These are phyloP conservation scores for Drosophila colorata DNA, from an alignment of 2,888 invertebrate species.

Conservation along the genomic window DNA sequence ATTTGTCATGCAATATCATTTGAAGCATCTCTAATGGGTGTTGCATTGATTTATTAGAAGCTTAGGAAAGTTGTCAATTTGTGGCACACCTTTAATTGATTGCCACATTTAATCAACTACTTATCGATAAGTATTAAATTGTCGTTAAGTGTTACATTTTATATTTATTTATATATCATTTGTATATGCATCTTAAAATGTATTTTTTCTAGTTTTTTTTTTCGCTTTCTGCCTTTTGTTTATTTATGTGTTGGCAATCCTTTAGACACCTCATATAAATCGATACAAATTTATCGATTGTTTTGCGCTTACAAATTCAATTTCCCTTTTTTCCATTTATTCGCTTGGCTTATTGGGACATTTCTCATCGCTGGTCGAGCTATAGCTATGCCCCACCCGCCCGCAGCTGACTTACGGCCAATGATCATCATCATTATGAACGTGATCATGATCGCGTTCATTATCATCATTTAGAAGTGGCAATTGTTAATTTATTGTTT, in stretches of 20 bases:
- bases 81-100: slow-evolving; percentile 30
- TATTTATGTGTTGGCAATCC: slow-evolving; percentile 3
- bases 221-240: neutral
- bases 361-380: slow-evolving; percentile 39
- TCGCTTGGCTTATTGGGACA: slow-evolving; percentile 31
- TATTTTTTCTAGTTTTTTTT: neutral
- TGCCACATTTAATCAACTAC: slow-evolving; percentile 12
- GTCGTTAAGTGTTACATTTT: slow-evolving; percentile 17
- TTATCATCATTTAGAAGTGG: slow-evolving; percentile 57
- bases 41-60: slow-evolving; percentile 45
- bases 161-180: neutral
- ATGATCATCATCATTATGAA: slow-evolving; percentile 4
- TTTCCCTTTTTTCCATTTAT: slow-evolving; percentile 50
- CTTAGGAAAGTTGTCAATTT: slow-evolving; percentile 40
- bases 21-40: slow-evolving; percentile 30
- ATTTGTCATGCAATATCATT: slow-evolving; percentile 46
- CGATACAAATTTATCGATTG: slow-evolving; percentile 52
- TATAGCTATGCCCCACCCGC: neutral
- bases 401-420: slow-evolving; percentile 5
- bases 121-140: slow-evolving; percentile 17
- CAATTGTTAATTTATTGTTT: slow-evolving; percentile 78
- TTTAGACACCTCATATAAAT: slow-evolving; percentile 28
- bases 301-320: slow-evolving; percentile 47
- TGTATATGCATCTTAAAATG: neutral
- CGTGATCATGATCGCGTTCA: slow-evolving; percentile 8